Evolutionary conservation across 2,113 vertebrate genomes (phyloP), one percentile per base, ranked within the genome.

Genomic region (Etheostoma spectabile): DNA sequence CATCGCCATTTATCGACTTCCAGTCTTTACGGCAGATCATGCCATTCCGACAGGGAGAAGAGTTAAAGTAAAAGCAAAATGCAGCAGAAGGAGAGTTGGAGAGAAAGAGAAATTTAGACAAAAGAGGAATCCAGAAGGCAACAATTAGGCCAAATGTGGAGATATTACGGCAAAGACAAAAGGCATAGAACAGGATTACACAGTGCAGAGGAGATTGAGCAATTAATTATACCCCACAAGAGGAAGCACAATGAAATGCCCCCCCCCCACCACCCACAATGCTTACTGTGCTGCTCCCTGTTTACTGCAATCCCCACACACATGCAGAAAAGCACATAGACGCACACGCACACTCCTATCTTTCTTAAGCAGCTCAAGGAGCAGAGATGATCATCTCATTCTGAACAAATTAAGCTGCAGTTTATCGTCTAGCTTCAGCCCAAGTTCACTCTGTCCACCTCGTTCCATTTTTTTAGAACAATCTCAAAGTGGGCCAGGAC

Each of bases 201-300:
- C 68, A 86, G 80, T 87, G 84, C 76, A 73, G 80, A 78, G 56
- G 77, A 90, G 89, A 91, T 81, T 80, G 88, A 89, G 84, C 70
- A 85, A 91, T 90, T 93, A 92, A 91, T 94, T 92, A 91, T 46
- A 87, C 55, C 67, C 78, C 74, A 61, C 78, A 86, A 91, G 77
- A 89, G 87, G 86, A 91, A 85, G 85, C 76, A 88, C 85, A 88
- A 86, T 86, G 80, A 77, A 91, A 74, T 77, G 48, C 62, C 67
- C 78, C 75, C 62, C 67, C 78, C 75, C 64, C 62, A 14, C 74
- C 83, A 79, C 63, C 77, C 63, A 78, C 48, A 73, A 71, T 64
- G 78, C 80, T 77, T 27, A 73, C 66, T 38, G 57, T 62, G 74
- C 83, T 78, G 56, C 72, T 57, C 72, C 73, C 55, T 70, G 46